Base-by-base conservation (phyloP, 2,888 invertebrate genomes). In the Drosophila helvetica region DNA sequence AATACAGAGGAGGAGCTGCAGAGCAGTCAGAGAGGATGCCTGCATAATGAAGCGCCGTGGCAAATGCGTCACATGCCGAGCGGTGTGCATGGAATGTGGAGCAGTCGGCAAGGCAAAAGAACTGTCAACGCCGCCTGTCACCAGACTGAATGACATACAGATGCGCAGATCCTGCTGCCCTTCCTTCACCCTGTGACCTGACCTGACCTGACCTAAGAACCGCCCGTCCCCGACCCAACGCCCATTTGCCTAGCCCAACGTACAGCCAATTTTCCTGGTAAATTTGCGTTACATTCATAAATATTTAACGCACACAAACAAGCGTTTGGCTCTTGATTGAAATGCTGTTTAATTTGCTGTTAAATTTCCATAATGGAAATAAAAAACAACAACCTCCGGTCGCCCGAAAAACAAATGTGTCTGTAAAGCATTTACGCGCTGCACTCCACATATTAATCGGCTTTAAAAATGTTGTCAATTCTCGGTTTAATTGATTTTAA, bases 21-120 rank as follows among this genome's bases (percentile, higher is more conserved):
- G 27, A 27, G 27, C 22, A 22, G 22, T 3, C 22, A 27, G 25
- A 8, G 27, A 73, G 83, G 78, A 82, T 75, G 68, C 77, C 77
- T 74, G 88, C 86, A 85, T 85, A 85, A 85, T 85, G 83, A 88
- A 82, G 80, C 75, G 74, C 78, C 59, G 77, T 78, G 85, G 65
- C 74, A 75, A 76, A 74, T 85, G 74, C 77, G 78, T 67, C 80
- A 78, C 82, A 77, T 85, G 82, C 60, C 66, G 52, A 62, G 74
- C 59, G 50, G 63, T 63, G 71, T 71, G 58, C 66, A 38, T 7
- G 38, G 38, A 65, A 65, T 65, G 61, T 54, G 51, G 57, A n/a
- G 33, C 33, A 33, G 5, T 7, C 27, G 8, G 27, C 27, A 27
- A 15, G 54, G 71, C 64, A 73, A 61, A 56, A 51, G 73, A 74